Percentiles rank a stretch among this genome's conserved stretches.
Conservation (phyloP, 1,140 invertebrate genomes). For the Steinernema khuongi region DNA sequence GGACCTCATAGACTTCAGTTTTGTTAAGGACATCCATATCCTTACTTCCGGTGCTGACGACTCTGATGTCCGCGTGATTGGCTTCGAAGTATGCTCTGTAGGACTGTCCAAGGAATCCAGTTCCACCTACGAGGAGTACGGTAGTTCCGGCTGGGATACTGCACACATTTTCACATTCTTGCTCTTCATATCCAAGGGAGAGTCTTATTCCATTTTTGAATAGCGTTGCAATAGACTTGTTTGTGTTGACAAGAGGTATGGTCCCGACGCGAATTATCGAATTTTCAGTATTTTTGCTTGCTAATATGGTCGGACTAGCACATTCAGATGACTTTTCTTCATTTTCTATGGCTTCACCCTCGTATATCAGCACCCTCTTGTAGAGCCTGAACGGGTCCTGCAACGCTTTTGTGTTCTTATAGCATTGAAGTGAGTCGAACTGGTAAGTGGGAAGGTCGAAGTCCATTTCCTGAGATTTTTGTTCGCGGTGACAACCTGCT, state of each 20-base stretch:
- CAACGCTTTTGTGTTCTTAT: background rate
- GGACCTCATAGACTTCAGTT: background rate
- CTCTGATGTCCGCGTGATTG: background rate
- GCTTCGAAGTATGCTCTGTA: background rate
- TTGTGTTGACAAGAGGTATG: background rate
- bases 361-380: background rate
- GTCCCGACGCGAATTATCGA: background rate
- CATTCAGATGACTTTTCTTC: too few relatives aligned
- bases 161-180: background rate
- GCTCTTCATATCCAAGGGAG: background rate
- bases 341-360: too few relatives aligned
- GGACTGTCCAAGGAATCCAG: background rate
- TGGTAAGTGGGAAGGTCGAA: constrained; percentile 21
- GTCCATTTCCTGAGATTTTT: background rate
- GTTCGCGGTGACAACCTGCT: background rate
- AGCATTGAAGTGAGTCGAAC: constrained; percentile 22
- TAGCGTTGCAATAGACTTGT: too few relatives aligned
- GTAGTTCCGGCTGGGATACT: background rate
- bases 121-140: background rate
- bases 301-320: too few relatives aligned
- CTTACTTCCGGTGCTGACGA: background rate
- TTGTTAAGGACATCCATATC: constrained; percentile 3
- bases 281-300: background rate
- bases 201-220: too few relatives aligned
- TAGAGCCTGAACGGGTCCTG: background rate